Evolutionary conservation across 2,888 invertebrate species (phyloP), one percentile per base, ranked within the genome.

Genomic region (Nasonia oneida): DNA sequence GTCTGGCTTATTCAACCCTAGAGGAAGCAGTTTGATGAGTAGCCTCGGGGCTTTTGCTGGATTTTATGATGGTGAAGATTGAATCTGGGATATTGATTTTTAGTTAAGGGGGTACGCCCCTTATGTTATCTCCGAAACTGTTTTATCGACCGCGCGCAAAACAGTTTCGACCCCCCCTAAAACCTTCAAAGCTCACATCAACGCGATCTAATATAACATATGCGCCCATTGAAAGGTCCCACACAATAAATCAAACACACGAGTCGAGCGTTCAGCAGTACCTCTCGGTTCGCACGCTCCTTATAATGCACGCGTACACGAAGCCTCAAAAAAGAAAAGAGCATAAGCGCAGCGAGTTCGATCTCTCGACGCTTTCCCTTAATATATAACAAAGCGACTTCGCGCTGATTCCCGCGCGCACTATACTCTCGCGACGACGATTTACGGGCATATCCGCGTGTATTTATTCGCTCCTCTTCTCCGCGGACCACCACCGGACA

Each of bases 401-500:
- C 70, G 84, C 89, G 89, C 90, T 90, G 90, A 90, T 89, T 87
- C 89, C 88, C 89, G 88, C 87, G 87, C 88, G 84, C 88, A 77
- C 81, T 87, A 29, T 29, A 86, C 33, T 29, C 67, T 12, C 2
- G 29, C 73, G 76, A 5, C 81, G 50, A 53, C 82, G 90, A 91
- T 91, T 91, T 91, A 91, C 91, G 91, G 89, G 90, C 90, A 88
- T 90, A 91, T 91, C 89, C 89, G 88, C 89, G 88, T 89, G 90
- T 91, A 90, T 91, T 91, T 91, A 90, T 91, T 90, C 39, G 47
- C 57, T 61, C 57, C n/a, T 61, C 57, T 61, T 61, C 57, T n/a
- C 57, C 8, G 18, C 57, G n/a, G 57, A 61, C 70, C n/a, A 5
- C 42, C 50, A 76, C 50, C 53, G 76, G 29, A 42, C 33, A 29